These are phyloP conservation scores for Whitmania pigra DNA, from an alignment of 1,140 invertebrate genomes.

Conservation along the genomic window DNA sequence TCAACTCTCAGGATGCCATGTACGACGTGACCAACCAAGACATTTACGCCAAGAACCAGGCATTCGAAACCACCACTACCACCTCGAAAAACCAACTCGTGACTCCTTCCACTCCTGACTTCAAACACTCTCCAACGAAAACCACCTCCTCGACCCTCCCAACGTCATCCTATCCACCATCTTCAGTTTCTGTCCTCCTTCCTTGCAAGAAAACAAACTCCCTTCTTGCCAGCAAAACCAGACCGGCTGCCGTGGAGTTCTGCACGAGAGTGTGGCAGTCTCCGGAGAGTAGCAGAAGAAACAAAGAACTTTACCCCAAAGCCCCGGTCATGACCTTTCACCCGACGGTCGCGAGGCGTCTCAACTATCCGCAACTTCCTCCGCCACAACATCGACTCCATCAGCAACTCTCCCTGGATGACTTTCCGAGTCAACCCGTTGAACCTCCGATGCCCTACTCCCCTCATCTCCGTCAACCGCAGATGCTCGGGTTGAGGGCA, in stretches of 20 bases:
- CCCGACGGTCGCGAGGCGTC: background rate
- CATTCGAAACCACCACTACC: background rate
- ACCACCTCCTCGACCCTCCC: background rate
- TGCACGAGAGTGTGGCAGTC: conserved; percentile 10
- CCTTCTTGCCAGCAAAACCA: conserved; percentile 1
- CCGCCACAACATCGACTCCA: background rate
- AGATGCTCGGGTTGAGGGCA: conserved; percentile 7
- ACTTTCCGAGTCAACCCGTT: background rate
- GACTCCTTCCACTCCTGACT: background rate
- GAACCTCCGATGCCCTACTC: background rate
- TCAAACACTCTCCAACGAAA: background rate
- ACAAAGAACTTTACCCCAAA: background rate
- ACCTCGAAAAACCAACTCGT: background rate
- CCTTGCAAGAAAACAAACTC: background rate
- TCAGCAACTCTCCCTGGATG: background rate
- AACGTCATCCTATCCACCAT: background rate
- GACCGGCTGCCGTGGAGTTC: conserved; percentile 2
- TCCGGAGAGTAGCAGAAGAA: background rate
- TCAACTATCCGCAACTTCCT: background rate
- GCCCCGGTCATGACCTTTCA: conserved; percentile 9
- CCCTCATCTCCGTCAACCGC: background rate
- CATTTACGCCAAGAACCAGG: conserved; percentile 13
- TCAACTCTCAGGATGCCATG: conserved; percentile 7
- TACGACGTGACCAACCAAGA: conserved; percentile 12
- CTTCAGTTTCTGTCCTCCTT: background rate